Conservation (phyloP, 1,140 invertebrate genomes). For the Zaprionus africanus region DNA sequence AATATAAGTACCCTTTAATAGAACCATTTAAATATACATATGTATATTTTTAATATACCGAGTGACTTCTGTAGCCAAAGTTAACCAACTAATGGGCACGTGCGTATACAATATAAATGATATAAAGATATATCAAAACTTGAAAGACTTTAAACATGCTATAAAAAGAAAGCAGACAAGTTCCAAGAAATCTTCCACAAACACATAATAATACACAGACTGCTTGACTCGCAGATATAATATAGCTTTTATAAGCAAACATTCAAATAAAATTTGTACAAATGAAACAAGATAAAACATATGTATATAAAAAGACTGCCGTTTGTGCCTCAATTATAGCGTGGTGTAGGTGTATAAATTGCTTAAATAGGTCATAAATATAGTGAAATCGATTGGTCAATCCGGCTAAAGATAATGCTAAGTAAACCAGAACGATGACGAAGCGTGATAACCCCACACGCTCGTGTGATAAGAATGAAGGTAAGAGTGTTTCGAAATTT, state of each 20-base stretch:
- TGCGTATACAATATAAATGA: not conserved
- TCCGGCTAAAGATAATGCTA: constrained; percentile 7
- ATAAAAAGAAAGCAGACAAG: not conserved
- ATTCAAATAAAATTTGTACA: not conserved
- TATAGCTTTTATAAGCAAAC: not conserved
- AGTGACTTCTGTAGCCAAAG: not conserved
- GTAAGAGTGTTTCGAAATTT: constrained; percentile 21
- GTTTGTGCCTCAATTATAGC: not conserved
- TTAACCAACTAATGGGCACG: not conserved
- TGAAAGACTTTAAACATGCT: not conserved
- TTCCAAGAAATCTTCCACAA: not conserved
- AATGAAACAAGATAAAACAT: not conserved
- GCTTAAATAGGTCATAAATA: constrained; percentile 28
- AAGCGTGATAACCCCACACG: constrained; percentile 4
- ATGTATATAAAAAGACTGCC: not conserved
- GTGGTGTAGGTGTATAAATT: not conserved
- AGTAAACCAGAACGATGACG: constrained; percentile 45
- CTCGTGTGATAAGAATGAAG: constrained; percentile 23
- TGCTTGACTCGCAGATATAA: not conserved
- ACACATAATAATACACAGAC: not conserved
- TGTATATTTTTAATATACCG: not conserved
- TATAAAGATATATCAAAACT: not conserved
- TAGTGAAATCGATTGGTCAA: constrained; percentile 7
- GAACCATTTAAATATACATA: not conserved
- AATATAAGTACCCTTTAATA: too few relatives aligned